Percentiles rank a stretch among this genome's conserved stretches.
These are phyloP conservation scores for Drosophila neotestacea DNA, from an alignment of 2,888 invertebrate genomes.

Conservation along the genomic window DNA sequence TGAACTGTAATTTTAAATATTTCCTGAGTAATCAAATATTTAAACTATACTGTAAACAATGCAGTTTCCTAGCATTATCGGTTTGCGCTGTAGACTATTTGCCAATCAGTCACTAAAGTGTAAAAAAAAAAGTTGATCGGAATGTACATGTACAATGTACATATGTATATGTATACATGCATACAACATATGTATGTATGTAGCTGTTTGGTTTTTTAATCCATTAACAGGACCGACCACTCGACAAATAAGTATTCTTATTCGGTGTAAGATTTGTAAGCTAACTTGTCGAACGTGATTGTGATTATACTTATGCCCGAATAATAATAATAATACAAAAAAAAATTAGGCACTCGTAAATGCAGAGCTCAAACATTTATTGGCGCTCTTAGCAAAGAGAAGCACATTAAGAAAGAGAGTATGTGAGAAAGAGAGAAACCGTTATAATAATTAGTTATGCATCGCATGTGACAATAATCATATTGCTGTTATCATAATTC, in stretches of 20 bases:
- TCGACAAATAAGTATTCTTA: slow-evolving; percentile 4
- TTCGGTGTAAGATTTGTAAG: slow-evolving; percentile 2
- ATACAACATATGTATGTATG: background rate
- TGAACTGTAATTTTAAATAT: background rate
- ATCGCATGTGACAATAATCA: slow-evolving; percentile 77
- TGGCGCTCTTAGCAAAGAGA: slow-evolving; percentile 34
- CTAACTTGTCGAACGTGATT: slow-evolving; percentile 9
- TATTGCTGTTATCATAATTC: slow-evolving; percentile 65
- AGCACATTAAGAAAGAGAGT: slow-evolving; percentile 23
- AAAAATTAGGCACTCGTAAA: slow-evolving; percentile 2
- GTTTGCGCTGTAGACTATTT: background rate
- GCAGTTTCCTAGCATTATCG: background rate
- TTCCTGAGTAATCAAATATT: slow-evolving; percentile 11
- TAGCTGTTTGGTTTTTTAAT: background rate
- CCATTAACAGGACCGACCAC: slow-evolving; percentile 1
- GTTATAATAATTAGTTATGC: slow-evolving; percentile 78
- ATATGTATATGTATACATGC: background rate
- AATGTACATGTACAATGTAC: background rate
- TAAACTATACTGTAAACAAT: slow-evolving; percentile 6
- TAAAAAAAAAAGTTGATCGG: background rate
- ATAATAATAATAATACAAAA: slow-evolving; percentile 21
- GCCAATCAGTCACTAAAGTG: slow-evolving; percentile 3
- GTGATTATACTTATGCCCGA: slow-evolving; percentile 17
- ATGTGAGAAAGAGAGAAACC: slow-evolving; percentile 44
- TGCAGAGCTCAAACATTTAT: slow-evolving; percentile 10